Evolutionary conservation across 2,888 invertebrate genomes (phyloP).

Genomic region (Platynereis dumerilii): DNA sequence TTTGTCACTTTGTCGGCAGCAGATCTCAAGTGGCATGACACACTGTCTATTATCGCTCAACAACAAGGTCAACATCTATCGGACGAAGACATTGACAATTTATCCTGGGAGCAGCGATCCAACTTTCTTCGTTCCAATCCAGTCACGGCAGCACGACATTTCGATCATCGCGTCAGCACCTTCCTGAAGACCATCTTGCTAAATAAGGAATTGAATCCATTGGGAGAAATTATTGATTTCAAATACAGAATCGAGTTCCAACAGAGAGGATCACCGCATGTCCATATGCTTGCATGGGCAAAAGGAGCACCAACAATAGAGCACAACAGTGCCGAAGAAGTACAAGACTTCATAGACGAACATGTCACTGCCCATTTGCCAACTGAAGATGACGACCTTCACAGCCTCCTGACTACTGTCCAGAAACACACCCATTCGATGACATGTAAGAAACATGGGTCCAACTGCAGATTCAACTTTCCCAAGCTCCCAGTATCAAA

Average conservation of each 20-base stretch:
- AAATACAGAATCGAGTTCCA: background rate
- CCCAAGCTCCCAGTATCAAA: no score
- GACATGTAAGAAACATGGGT: no score
- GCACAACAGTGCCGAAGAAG: background rate
- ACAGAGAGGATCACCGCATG: conserved; percentile 14
- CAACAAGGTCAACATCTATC: conserved; percentile 31
- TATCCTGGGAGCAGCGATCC: conserved; percentile 38
- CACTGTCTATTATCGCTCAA: conserved; percentile 32
- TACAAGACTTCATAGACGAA: conserved; percentile 16
- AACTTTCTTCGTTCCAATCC: conserved; percentile 39
- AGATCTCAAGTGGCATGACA: conserved; percentile 42
- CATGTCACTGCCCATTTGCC: background rate
- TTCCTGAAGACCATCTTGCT: no score
- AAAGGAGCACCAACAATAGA: conserved; percentile 1
- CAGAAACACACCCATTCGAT: no score
- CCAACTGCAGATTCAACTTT: no score
- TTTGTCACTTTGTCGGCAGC: conserved; percentile 43
- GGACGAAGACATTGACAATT: conserved; percentile 27
- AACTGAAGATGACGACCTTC: background rate
- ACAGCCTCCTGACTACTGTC: background rate
- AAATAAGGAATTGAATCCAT: no score
- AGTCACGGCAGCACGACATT: conserved; percentile 40
- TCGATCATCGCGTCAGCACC: no score
- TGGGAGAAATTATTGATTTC: background rate
- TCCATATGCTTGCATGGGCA: conserved; percentile 7